phyloP scores from a whole-genome alignment of 92 coral and sea anemone genomes.

The Parazoanthus swiftii region DNA sequence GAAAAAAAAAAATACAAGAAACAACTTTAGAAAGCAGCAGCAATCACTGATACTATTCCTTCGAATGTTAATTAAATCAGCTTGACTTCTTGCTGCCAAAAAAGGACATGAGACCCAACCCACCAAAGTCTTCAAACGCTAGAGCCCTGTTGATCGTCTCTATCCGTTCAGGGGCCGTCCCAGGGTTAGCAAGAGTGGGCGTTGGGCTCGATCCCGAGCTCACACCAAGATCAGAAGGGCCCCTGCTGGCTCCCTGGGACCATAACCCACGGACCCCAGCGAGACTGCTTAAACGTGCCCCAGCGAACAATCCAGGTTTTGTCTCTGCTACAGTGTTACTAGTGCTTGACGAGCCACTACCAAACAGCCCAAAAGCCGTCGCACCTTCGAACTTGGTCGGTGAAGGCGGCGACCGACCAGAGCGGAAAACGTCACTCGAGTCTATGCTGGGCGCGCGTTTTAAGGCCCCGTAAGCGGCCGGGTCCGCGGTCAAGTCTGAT shows the following conservation, averaged over 20 bases:
- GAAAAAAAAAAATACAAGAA: too few relatives aligned
- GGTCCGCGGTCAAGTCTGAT: constrained; percentile 59
- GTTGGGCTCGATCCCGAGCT: constrained; percentile 39
- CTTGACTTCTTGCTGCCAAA: constrained; percentile 64
- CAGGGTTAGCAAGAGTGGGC: constrained; percentile 50
- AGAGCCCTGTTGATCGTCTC: constrained; percentile 80
- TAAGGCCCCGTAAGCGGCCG: constrained; percentile 55
- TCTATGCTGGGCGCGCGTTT: constrained; percentile 85
- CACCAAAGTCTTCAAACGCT: constrained; percentile 86
- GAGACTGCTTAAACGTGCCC: constrained; percentile 70
- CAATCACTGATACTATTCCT: not conserved
- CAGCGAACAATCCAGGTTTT: constrained; percentile 55
- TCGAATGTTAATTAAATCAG: not conserved
- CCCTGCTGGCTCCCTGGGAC: constrained; percentile 55
- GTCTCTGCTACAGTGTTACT: constrained; percentile 46
- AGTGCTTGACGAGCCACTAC: constrained; percentile 8
- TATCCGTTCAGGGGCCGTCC: constrained; percentile 58
- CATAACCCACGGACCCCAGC: constrained; percentile 88
- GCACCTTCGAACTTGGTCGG: constrained; percentile 80
- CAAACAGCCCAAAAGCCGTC: constrained; percentile 47
- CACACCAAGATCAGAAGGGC: constrained; percentile 18
- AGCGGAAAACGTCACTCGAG: constrained; percentile 58
- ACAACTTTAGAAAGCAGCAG: not conserved
- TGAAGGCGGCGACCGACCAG: constrained; percentile 90
- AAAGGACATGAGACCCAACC: constrained; percentile 85